These are phyloP conservation scores for Physeter macrocephalus DNA, from an alignment of 2,113 vertebrate genomes.

Conservation along the genomic window DNA sequence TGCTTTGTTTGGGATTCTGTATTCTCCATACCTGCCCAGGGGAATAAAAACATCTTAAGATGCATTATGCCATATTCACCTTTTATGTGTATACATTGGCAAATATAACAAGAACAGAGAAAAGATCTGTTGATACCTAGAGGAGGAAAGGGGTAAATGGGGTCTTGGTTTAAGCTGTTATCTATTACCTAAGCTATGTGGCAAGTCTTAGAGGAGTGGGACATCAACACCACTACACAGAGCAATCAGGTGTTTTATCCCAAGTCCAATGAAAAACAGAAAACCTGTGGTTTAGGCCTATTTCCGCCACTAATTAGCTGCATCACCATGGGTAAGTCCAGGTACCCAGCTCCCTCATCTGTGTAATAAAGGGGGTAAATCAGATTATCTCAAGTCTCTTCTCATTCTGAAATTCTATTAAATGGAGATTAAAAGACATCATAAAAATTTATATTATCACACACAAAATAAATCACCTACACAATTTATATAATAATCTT, in stretches of 20 bases:
- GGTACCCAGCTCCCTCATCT: neutral
- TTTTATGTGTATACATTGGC: neutral
- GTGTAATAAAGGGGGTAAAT: neutral
- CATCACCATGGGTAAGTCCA: neutral
- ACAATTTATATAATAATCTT: neutral
- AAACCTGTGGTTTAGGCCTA: neutral
- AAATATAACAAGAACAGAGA: neutral
- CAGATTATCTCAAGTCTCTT: neutral
- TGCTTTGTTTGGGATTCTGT: constrained; percentile 87
- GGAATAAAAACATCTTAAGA: constrained; percentile 20
- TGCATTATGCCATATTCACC: neutral
- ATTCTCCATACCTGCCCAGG: constrained; percentile 90
- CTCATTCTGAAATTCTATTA: constrained; percentile 13
- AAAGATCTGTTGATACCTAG: neutral
- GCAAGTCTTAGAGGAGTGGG: neutral
- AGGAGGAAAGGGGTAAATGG: neutral
- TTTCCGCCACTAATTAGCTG: neutral
- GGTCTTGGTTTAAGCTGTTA: neutral
- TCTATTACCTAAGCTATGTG: neutral
- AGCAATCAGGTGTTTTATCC: neutral
- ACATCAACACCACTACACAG: neutral
- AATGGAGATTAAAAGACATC: neutral
- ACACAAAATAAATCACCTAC: neutral
- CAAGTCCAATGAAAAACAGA: neutral
- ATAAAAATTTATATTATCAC: neutral